phyloP scores from a whole-genome alignment of 2,888 invertebrate genomes.

The Lithophane semibrunnea region DNA sequence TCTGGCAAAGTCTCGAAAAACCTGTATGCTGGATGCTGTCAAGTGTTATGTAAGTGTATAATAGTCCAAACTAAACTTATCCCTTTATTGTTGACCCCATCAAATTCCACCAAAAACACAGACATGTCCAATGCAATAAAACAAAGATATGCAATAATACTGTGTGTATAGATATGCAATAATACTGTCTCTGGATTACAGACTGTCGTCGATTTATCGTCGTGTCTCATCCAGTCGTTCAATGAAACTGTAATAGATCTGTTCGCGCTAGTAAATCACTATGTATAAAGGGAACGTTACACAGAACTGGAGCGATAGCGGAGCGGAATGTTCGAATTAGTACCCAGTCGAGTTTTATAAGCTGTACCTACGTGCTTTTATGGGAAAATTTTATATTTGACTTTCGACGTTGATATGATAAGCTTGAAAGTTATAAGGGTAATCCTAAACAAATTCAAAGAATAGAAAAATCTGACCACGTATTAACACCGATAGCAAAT shows the following conservation, averaged over 20 bases:
- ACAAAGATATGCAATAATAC: conserved; percentile 30
- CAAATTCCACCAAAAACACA: background rate
- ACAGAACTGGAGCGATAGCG: conserved; percentile 12
- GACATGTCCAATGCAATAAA: background rate
- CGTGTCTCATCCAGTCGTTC: conserved; percentile 50
- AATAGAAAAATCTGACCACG: background rate
- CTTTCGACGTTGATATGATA: background rate
- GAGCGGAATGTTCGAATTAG: conserved; percentile 4
- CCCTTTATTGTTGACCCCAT: background rate
- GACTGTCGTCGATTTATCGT: conserved; percentile 50
- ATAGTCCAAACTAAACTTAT: background rate
- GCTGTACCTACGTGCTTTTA: background rate
- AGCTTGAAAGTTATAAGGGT: too few relatives aligned
- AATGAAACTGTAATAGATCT: conserved; percentile 53
- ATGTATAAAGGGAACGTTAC: conserved; percentile 12
- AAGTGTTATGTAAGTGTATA: background rate
- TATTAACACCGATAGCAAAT: background rate
- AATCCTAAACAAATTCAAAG: too few relatives aligned
- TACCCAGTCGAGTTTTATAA: background rate
- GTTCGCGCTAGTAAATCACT: conserved; percentile 45
- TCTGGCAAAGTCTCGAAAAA: background rate
- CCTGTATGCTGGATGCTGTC: background rate
- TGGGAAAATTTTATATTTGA: background rate
- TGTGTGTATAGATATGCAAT: conserved; percentile 17
- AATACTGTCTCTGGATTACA: conserved; percentile 42